phyloP scores from a whole-genome alignment of 2,113 vertebrate genomes.

The Ctenodactylus gundi region DNA sequence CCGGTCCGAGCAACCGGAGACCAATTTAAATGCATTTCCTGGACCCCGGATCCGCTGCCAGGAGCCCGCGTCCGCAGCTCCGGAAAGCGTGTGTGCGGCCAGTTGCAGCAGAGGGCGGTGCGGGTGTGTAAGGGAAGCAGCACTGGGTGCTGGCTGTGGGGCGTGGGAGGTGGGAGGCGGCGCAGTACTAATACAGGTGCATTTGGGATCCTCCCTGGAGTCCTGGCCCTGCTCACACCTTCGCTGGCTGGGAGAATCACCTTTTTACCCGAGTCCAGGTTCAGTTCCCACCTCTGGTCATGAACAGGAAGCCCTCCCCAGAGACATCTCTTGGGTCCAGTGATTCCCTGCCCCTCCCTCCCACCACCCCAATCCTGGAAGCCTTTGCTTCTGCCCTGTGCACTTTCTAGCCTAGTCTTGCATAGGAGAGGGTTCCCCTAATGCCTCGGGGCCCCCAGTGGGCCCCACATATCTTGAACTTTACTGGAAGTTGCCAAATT shows the following conservation, averaged over 20 bases:
- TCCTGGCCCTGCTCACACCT: neutral
- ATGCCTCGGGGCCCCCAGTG: neutral
- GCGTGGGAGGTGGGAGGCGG: neutral
- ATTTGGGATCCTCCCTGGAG: too few species aligned
- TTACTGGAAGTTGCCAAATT: neutral
- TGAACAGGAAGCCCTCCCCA: neutral
- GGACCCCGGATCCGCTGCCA: neutral
- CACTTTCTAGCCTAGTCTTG: neutral
- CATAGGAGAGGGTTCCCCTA: neutral
- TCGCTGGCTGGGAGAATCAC: neutral
- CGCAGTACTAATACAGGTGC: neutral
- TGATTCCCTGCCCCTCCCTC: too few species aligned
- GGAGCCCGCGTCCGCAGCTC: neutral
- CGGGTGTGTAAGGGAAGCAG: too few species aligned
- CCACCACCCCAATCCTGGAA: too few species aligned
- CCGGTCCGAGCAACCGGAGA: slow-evolving; percentile 29
- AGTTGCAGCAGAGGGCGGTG: too few species aligned
- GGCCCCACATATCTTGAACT: neutral
- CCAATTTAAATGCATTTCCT: slow-evolving; percentile 58
- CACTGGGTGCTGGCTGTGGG: neutral
- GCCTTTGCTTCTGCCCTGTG: neutral
- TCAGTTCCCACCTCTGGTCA: neutral
- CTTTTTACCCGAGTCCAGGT: neutral
- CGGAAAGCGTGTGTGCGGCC: too few species aligned
- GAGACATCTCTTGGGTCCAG: too few species aligned